A percentile compares a stretch with the other conserved stretches of the same genome.
These are phyloP conservation scores for Akabosia matsudoensis DNA, from an alignment of 1,140 invertebrate genomes.

Conservation along the genomic window DNA sequence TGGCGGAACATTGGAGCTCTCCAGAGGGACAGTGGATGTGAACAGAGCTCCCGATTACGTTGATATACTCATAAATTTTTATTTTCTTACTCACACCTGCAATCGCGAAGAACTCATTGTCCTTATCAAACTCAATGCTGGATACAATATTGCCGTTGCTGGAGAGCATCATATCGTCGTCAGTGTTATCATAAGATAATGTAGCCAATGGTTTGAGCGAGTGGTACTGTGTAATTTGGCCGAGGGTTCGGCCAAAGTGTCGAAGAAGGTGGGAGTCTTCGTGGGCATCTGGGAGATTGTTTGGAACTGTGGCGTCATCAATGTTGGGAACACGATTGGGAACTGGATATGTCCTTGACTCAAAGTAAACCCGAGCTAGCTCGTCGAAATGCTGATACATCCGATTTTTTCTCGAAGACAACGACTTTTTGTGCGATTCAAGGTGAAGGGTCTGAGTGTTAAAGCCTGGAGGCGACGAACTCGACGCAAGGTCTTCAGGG, in stretches of 20 bases:
- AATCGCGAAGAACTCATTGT: slow-evolving; percentile 92
- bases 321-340: slow-evolving; percentile 48
- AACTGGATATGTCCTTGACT: slow-evolving; percentile 68
- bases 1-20: slow-evolving; percentile 87
- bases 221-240: slow-evolving; percentile 81
- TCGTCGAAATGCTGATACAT: slow-evolving; percentile 86
- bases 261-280: slow-evolving; percentile 58
- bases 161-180: slow-evolving; percentile 72
- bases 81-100: slow-evolving; percentile 93
- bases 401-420: slow-evolving; percentile 66
- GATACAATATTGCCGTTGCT: slow-evolving; percentile 90
- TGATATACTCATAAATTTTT: slow-evolving; percentile 85
- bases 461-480: background rate
- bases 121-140: slow-evolving; percentile 94
- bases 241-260: slow-evolving; percentile 78
- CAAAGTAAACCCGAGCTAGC: slow-evolving; percentile 82
- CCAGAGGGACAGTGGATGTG: slow-evolving; percentile 85
- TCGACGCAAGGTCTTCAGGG: background rate
- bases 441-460: slow-evolving; percentile 46
- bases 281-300: slow-evolving; percentile 2
- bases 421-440: slow-evolving; percentile 50
- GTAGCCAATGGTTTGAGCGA: slow-evolving; percentile 76
- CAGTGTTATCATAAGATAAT: slow-evolving; percentile 68
- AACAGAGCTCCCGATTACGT: slow-evolving; percentile 71
- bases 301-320: slow-evolving; percentile 47